These are phyloP conservation scores for Centroberyx gerrardi DNA, from an alignment of 2,797 vertebrate genomes.

Conservation along the genomic window DNA sequence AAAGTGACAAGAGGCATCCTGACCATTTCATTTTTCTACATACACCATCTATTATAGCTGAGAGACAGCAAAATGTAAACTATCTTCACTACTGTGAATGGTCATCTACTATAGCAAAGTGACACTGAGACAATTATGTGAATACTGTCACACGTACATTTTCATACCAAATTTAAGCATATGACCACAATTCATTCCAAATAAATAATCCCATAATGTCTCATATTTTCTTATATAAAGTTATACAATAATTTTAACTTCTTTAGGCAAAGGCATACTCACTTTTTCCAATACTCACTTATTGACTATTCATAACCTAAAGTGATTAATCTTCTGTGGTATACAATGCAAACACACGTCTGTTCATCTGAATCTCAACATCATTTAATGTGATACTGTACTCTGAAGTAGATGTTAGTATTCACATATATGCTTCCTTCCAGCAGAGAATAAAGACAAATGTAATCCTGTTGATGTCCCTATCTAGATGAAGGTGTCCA, in stretches of 20 bases:
- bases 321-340: too few relatives aligned
- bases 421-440: constrained; percentile 30
- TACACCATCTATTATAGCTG: neutral
- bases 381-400: constrained; percentile 24
- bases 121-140: neutral
- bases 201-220: neutral
- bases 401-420: constrained; percentile 13
- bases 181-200: neutral
- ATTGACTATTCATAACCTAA: constrained; percentile 1
- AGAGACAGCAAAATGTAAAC: too few relatives aligned
- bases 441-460: constrained; percentile 62
- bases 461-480: constrained; percentile 67
- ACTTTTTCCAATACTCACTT: neutral
- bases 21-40: neutral
- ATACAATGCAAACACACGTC: neutral
- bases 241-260: neutral
- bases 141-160: neutral
- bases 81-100: neutral
- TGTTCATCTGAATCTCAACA: neutral
- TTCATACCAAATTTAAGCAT: neutral
- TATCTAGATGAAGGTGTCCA: constrained; percentile 61
- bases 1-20: too few relatives aligned
- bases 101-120: neutral
- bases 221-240: neutral
- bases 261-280: neutral